Evolutionary conservation across 2,113 vertebrate species (phyloP).

Genomic region (Elgaria multicarinata): DNA sequence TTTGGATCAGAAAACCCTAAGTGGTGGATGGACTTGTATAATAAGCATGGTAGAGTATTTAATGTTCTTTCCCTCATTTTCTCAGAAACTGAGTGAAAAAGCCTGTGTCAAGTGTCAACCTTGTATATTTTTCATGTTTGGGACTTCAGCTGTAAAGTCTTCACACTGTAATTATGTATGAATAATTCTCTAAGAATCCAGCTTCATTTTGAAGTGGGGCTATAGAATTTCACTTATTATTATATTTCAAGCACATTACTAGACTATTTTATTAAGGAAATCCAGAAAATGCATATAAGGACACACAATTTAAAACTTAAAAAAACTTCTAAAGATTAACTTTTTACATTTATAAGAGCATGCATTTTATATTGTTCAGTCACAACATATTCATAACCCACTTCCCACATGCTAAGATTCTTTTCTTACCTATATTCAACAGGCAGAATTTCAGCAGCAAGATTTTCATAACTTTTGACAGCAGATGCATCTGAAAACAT

Average conservation of each 20-base stretch:
- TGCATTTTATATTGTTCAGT: not conserved
- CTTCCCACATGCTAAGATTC: not conserved
- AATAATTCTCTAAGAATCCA: not conserved
- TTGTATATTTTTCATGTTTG: no score
- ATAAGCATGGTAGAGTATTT: not conserved
- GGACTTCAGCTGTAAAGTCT: not conserved
- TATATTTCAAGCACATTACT: not conserved
- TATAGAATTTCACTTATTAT: not conserved
- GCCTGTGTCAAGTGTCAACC: not conserved
- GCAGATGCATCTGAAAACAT: conserved; percentile 78
- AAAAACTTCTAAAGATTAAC: not conserved
- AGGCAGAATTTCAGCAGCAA: conserved; percentile 94
- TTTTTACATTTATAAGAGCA: not conserved
- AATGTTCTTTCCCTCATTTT: accelerated
- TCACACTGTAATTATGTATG: not conserved
- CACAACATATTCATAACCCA: not conserved
- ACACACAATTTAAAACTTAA: not conserved
- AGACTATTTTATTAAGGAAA: not conserved
- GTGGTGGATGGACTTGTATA: not conserved
- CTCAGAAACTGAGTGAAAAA: not conserved
- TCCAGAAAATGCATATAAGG: not conserved
- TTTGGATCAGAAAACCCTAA: not conserved
- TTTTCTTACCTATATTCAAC: conserved; percentile 89
- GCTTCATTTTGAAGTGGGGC: not conserved
- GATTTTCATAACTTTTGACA: conserved; percentile 85